phyloP scores from a whole-genome alignment of 1,140 invertebrate genomes.

The Sitobion miscanthi region DNA sequence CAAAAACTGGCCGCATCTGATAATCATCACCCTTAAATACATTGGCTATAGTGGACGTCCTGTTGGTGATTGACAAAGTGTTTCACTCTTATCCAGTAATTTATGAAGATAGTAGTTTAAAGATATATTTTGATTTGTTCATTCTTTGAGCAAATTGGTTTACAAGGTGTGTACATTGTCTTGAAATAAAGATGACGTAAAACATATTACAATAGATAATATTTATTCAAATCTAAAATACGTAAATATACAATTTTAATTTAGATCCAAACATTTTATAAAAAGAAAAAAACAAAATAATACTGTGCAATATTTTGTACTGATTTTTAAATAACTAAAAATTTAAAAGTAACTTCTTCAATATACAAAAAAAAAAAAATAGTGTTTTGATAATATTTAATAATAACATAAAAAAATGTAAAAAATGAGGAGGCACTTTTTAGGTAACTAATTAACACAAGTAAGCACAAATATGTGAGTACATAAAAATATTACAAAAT shows the following conservation, averaged over 20 bases:
- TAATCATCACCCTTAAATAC: no score
- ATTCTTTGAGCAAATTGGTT: no score
- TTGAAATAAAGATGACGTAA: background rate
- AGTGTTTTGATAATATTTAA: constrained; percentile 26
- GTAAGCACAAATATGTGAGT: background rate
- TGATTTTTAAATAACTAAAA: constrained; percentile 15
- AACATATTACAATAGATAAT: constrained; percentile 6
- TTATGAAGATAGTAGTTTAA: no score
- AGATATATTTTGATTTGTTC: no score
- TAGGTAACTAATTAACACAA: constrained; percentile 46
- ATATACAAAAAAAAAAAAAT: background rate
- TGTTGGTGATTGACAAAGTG: no score
- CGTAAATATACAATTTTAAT: constrained; percentile 15
- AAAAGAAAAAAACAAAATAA: constrained; percentile 35
- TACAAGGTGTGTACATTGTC: no score
- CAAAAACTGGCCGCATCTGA: no score
- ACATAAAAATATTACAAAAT: background rate
- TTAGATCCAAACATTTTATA: constrained; percentile 31
- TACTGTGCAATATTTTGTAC: constrained; percentile 46
- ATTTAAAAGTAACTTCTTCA: constrained; percentile 4
- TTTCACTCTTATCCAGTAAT: no score
- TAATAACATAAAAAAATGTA: constrained; percentile 19
- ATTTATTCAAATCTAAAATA: constrained; percentile 23
- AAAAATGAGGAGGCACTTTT: constrained; percentile 41
- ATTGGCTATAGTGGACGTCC: no score